Base-by-base conservation (phyloP, 2,797 vertebrate species). In the Neosalanx taihuensis region DNA sequence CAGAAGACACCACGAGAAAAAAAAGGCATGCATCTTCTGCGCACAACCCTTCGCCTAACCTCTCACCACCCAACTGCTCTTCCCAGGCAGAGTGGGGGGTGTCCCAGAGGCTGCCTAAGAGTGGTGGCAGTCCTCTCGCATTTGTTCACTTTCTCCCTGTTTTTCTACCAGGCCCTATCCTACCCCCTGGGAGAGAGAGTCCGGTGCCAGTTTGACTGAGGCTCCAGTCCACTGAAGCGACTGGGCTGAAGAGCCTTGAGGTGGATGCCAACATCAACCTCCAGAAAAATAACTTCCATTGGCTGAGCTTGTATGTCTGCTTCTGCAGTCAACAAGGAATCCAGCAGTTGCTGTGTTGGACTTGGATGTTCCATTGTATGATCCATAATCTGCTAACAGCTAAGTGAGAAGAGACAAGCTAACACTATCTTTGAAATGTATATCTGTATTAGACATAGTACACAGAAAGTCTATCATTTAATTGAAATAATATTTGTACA, bases 111-210 rank as follows among this genome's bases (percentile, higher is more conserved):
- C 89, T 83, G 79, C 86, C 88, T 89, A 82, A 86, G 81, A 90
- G 89, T 89, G 83, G 85, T 90, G 86, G 86, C 88, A 91, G 92
- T 93, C 90, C 84, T 72, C 84, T 90, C 88, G 88, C 88, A 92
- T 93, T 93, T 93, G 87, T 84, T 92, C 85, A 90, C 80, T 83
- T 89, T 80, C 79, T 86, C 80, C 78, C 75, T 1, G 35, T 33
- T 64, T 81, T 80, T 89, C 85, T 84, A 84, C 86, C 78, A 82
- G 83, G 86, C 49, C 67, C 82, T 90, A 83, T 85, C 86, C 87
- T 88, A 79, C 89, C 90, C 86, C 75, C 53, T 3, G 86, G 88
- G 69, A 61, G 67, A 87, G 75, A 77, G 88, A 73, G 81, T 89
- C 87, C 84, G 84, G 71, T 89, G 88, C 83, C 87, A 87, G 84